These are phyloP conservation scores for Platyura marginata DNA, from an alignment of 1,140 invertebrate genomes.

Conservation along the genomic window DNA sequence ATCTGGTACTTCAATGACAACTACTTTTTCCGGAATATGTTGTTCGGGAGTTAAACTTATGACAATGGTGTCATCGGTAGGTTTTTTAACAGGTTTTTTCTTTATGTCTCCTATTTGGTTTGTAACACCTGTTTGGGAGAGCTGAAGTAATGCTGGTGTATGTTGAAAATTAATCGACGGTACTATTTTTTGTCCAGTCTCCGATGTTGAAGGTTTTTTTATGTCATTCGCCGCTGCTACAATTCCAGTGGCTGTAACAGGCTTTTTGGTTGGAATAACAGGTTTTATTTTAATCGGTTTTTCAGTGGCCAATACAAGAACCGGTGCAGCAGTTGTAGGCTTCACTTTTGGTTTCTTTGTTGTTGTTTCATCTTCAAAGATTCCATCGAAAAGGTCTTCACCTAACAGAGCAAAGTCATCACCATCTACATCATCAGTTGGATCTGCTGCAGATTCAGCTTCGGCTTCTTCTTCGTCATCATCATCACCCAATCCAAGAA, in stretches of 20 bases:
- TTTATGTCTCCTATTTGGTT: too few relatives aligned
- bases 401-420: not conserved
- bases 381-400: not conserved
- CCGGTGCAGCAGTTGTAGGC: not conserved
- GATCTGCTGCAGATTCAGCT: not conserved
- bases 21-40: not conserved
- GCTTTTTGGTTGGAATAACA: too few relatives aligned
- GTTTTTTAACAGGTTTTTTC: too few relatives aligned
- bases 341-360: not conserved
- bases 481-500: not conserved
- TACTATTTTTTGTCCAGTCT: too few relatives aligned
- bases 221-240: too few relatives aligned
- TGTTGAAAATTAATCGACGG: not conserved
- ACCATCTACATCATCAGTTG: not conserved
- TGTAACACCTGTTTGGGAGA: not conserved
- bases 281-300: too few relatives aligned
- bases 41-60: not conserved
- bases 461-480: constrained; percentile 1
- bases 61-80: not conserved
- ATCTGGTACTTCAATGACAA: not conserved
- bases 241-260: too few relatives aligned
- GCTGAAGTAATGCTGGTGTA: not conserved
- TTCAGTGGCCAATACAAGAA: not conserved
- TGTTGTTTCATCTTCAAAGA: not conserved
- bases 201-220: too few relatives aligned